Evolutionary conservation across 2,888 invertebrate genomes (phyloP), one percentile per base, ranked within the genome.

Genomic region (Empis stercorea): DNA sequence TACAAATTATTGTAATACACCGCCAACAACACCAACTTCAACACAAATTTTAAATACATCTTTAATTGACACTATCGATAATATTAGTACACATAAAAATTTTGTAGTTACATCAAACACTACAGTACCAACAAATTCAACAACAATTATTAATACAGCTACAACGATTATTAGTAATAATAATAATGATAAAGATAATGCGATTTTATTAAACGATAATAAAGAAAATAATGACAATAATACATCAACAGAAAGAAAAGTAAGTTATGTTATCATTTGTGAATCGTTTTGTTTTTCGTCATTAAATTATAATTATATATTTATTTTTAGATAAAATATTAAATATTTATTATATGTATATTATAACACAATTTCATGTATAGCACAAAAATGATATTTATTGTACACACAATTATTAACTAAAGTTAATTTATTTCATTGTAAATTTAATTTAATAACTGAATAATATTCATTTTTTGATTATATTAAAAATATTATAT

Each of bases 41-140:
- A 23, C 52, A 48, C 59, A 59, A 48, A 61, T 60, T 44, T 63
- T 61, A 48, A 64, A 62, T 51, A 61, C 65, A 17, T 17, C 17
- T 7, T 11, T 16, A 16, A 37, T 17, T 17, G 38, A 38, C 13
- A 38, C 38, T 4, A 38, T 27, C 23, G 23, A 27, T 27, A 27
- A 27, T 27, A 27, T 27, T 27, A 27, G 23, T 27, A 27, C 23
- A 27, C 23, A 27, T 6, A 27, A 27, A 27, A 27, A 27, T 27
- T 27, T 27, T 27, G 23, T 27, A 7, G 23, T 27, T 27, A 27
- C 23, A 27, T 17, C 38, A 16, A 38, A 11, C 17, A 17, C 38
- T 9, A 38, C 16, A n/a, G 38, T 38, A 38, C 17, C 38, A 17
- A 20, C 38, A 17, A 38, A 38, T 17, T 4, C 38, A 38, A 17